Conservation (phyloP, 37 sponge, comb jelly and placozoan genomes). For the Hexactinellida sp. region DNA sequence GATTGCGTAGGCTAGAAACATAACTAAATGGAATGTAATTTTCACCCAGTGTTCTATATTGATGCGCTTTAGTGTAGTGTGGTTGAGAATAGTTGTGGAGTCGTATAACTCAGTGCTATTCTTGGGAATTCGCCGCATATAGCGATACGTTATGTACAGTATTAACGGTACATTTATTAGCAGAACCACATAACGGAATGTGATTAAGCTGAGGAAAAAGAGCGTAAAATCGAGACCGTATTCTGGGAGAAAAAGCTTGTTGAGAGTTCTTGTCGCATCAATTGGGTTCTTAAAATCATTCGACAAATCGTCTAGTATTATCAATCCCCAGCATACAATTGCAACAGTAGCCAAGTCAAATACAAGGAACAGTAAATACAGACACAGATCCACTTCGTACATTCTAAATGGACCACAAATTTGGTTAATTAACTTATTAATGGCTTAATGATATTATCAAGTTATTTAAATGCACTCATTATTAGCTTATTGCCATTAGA, state of each 20-base stretch:
- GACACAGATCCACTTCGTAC: background rate
- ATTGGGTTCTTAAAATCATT: slow-evolving; percentile 6
- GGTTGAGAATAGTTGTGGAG: slow-evolving; percentile 11
- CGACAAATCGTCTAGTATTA: background rate
- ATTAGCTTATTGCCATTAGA: background rate
- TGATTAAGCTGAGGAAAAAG: background rate
- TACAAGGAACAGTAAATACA: background rate
- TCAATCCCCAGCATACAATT: background rate
- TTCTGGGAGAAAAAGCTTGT: background rate
- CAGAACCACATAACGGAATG: background rate
- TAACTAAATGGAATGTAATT: background rate
- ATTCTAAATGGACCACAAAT: background rate
- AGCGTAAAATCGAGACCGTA: background rate
- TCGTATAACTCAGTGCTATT: background rate
- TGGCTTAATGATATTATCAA: too few species aligned
- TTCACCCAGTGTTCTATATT: background rate
- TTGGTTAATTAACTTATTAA: too few species aligned
- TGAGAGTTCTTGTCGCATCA: background rate
- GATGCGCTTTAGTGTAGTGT: background rate
- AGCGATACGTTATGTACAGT: background rate
- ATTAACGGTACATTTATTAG: background rate
- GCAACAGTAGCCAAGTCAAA: background rate
- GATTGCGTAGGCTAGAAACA: background rate
- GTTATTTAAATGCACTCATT: too few species aligned
- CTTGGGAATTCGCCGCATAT: background rate